Percentiles rank a stretch among this genome's conserved stretches.
Evolutionary conservation across 2,888 invertebrate species (phyloP).

Genomic region (Latheticus oryzae): DNA sequence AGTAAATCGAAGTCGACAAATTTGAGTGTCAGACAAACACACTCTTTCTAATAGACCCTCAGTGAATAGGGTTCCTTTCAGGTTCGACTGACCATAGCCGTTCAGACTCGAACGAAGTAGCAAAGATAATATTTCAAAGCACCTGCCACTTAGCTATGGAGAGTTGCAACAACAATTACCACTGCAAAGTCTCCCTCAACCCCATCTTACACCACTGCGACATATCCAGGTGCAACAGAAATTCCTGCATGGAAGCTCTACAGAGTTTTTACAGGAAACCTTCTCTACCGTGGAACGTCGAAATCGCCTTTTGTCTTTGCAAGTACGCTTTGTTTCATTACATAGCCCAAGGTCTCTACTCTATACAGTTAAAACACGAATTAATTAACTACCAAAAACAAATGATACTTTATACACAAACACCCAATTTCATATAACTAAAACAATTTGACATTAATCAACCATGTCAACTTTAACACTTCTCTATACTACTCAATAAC

Average conservation of each 20-base stretch:
- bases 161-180: conserved; percentile 83
- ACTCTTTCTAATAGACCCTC: conserved; percentile 60
- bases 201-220: conserved; percentile 90
- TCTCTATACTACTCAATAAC: conserved; percentile 14
- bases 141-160: conserved; percentile 90
- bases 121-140: conserved; percentile 69
- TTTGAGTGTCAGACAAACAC: conserved; percentile 58
- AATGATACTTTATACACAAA: conserved; percentile 34
- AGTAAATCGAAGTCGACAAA: conserved; percentile 44
- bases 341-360: conserved; percentile 39
- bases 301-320: conserved; percentile 93
- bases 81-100: conserved; percentile 58
- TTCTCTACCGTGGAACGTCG: conserved; percentile 84
- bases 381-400: conserved; percentile 33
- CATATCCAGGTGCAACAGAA: conserved; percentile 79
- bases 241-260: conserved; percentile 88
- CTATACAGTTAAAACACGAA: conserved; percentile 35
- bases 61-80: conserved; percentile 50
- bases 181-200: conserved; percentile 81
- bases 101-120: conserved; percentile 70
- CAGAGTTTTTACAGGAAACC: conserved; percentile 87
- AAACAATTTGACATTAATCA: conserved; percentile 10
- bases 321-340: conserved; percentile 74
- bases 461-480: conserved; percentile 15
- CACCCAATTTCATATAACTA: conserved; percentile 24